Percentiles rank a stretch among this genome's conserved stretches.
These are phyloP conservation scores for Helicolenus hilgendorfi DNA, from an alignment of 2,797 vertebrate genomes.

Conservation along the genomic window DNA sequence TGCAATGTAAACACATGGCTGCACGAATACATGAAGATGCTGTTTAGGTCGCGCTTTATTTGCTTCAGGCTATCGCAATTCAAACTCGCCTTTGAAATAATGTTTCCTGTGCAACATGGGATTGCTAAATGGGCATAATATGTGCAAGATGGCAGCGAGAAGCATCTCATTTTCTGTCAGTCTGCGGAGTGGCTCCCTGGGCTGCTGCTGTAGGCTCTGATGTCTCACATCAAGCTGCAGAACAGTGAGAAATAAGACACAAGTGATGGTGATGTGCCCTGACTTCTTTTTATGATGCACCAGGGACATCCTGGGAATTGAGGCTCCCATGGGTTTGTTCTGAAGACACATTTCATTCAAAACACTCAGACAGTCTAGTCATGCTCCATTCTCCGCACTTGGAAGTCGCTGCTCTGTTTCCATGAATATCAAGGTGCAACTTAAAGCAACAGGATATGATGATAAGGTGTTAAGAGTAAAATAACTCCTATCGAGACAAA, in stretches of 20 bases:
- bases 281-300: conserved; percentile 84
- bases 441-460: conserved; percentile 49
- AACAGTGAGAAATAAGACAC: conserved; percentile 78
- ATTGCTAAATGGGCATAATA: conserved; percentile 71
- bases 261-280: conserved; percentile 84
- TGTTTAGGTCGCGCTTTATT: conserved; percentile 56
- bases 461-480: conserved; percentile 56
- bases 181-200: conserved; percentile 62
- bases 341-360: conserved; percentile 80
- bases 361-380: conserved; percentile 69
- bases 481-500: conserved; percentile 35
- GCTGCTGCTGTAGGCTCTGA: conserved; percentile 74
- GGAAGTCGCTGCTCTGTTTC: conserved; percentile 56
- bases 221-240: conserved; percentile 76
- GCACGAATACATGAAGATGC: conserved; percentile 36
- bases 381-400: conserved; percentile 53
- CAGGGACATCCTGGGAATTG: conserved; percentile 76
- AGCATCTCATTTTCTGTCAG: conserved; percentile 61
- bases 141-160: conserved; percentile 60
- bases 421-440: conserved; percentile 68
- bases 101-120: conserved; percentile 42
- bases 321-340: conserved; percentile 73
- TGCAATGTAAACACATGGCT: background rate
- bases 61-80: conserved; percentile 47
- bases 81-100: conserved; percentile 60